Evolutionary conservation across 2,113 vertebrate species (phyloP).

Genomic region (Tamias sibiricus): DNA sequence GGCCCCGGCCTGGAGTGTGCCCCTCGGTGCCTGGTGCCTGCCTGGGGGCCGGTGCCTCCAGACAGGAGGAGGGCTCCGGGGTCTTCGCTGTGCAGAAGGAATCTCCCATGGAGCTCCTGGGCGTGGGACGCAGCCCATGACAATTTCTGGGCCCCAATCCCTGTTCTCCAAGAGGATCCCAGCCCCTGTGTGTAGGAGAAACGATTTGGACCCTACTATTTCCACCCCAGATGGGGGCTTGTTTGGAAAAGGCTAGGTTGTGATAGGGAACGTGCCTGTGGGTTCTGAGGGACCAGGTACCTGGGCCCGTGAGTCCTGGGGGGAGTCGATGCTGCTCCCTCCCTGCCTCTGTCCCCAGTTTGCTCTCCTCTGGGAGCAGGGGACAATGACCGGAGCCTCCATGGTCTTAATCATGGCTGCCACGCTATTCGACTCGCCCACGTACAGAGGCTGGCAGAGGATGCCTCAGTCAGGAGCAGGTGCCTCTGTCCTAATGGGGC

Average conservation of each 20-base stretch:
- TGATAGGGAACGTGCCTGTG: conserved; percentile 34
- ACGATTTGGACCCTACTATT: conserved; percentile 45
- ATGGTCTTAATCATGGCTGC: conserved; percentile 66
- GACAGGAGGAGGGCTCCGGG: fast-evolving
- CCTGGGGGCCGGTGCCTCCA: fast-evolving
- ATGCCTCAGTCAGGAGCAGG: conserved; percentile 70
- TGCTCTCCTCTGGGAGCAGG: background rate
- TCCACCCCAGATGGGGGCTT: background rate
- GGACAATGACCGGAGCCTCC: background rate
- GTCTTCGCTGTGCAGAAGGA: background rate
- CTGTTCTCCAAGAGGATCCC: background rate
- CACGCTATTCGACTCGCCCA: conserved; percentile 62
- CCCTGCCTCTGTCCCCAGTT: fast-evolving
- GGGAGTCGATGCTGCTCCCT: too few relatives aligned
- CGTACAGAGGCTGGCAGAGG: conserved; percentile 55
- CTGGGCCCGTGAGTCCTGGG: background rate
- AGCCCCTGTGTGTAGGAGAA: conserved; percentile 2
- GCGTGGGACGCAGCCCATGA: fast-evolving
- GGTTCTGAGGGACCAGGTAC: conserved; percentile 42
- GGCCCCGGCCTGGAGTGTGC: fast-evolving
- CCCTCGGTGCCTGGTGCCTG: fast-evolving
- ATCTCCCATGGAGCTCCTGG: fast-evolving
- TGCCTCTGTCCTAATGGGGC: conserved; percentile 67
- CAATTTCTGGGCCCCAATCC: background rate
- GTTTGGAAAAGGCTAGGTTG: conserved; percentile 53